phyloP scores from a whole-genome alignment of 2,888 invertebrate genomes.

The Arge pagana region DNA sequence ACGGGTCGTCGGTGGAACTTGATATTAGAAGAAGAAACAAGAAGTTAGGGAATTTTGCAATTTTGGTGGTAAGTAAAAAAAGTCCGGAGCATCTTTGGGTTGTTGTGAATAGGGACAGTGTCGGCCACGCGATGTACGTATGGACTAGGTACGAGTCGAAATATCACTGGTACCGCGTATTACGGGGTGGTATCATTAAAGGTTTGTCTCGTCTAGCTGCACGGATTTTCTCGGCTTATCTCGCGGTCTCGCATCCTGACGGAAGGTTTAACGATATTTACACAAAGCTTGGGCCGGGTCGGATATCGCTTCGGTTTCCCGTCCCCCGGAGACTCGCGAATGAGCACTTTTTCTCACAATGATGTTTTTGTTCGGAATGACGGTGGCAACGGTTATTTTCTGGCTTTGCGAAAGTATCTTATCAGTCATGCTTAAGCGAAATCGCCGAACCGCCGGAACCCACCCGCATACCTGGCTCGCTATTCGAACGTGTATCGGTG shows the following conservation, averaged over 20 bases:
- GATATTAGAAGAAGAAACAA: no score
- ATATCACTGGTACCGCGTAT: no score
- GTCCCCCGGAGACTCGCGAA: conserved; percentile 35
- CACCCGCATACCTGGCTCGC: conserved; percentile 6
- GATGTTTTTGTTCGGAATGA: conserved; percentile 6
- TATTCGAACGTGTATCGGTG: no score
- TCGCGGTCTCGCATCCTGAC: conserved; percentile 19
- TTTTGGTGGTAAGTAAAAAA: no score
- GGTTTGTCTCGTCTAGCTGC: background rate
- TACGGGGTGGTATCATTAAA: conserved; percentile 1
- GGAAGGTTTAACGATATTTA: conserved; percentile 44
- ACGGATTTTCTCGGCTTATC: conserved; percentile 7
- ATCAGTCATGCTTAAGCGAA: conserved; percentile 2
- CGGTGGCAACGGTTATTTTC: conserved; percentile 3
- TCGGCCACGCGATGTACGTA: no score
- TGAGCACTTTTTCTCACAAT: conserved; percentile 37
- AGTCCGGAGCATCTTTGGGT: no score
- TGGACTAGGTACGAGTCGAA: no score
- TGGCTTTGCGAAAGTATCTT: conserved; percentile 5
- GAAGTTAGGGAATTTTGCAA: no score
- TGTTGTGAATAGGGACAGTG: no score
- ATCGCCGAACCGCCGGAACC: conserved; percentile 4
- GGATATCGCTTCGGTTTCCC: conserved; percentile 3
- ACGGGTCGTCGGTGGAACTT: no score
- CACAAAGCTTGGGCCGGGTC: conserved; percentile 34